Evolutionary conservation across 2,797 vertebrate genomes (phyloP).

Genomic region (Sebastes miniatus): DNA sequence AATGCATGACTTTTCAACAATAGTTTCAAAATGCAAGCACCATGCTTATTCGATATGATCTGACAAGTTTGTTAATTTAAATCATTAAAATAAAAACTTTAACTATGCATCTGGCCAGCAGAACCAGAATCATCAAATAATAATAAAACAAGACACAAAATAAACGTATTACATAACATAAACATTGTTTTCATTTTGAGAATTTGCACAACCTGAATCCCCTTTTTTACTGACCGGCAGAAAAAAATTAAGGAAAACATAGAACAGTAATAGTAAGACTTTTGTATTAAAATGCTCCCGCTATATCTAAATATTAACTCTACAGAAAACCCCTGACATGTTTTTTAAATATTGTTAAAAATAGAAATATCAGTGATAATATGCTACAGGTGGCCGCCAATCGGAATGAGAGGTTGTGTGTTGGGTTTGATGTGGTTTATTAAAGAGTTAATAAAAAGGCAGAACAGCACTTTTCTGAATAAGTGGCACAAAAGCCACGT

Average conservation of each 20-base stretch:
- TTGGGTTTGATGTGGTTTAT: slow-evolving; percentile 54
- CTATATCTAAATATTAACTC: slow-evolving; percentile 71
- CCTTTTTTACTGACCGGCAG: slow-evolving; percentile 99
- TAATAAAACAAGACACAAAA: slow-evolving; percentile 84
- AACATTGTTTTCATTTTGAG: slow-evolving; percentile 92
- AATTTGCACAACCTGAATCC: slow-evolving; percentile 95
- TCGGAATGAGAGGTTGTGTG: slow-evolving; percentile 46
- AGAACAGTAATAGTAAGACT: slow-evolving; percentile 70
- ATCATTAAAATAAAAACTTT: slow-evolving; percentile 93
- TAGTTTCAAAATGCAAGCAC: slow-evolving; percentile 98
- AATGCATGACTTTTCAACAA: slow-evolving; percentile 98
- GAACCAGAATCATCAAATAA: slow-evolving; percentile 94
- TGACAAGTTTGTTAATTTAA: slow-evolving; percentile 98
- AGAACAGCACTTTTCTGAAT: slow-evolving; percentile 34
- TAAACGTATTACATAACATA: slow-evolving; percentile 81
- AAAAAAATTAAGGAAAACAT: slow-evolving; percentile 87
- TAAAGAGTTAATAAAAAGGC: slow-evolving; percentile 50
- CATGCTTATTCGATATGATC: slow-evolving; percentile 98
- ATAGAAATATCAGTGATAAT: slow-evolving; percentile 43
- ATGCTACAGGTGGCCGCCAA: slow-evolving; percentile 65
- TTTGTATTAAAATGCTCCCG: slow-evolving; percentile 71
- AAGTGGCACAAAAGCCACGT: slow-evolving; percentile 20
- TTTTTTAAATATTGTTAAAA: slow-evolving; percentile 42
- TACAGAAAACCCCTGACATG: slow-evolving; percentile 68
- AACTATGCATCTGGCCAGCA: slow-evolving; percentile 99